Base-by-base conservation (phyloP, 1,140 invertebrate genomes). In the Lepidurus apus region DNA sequence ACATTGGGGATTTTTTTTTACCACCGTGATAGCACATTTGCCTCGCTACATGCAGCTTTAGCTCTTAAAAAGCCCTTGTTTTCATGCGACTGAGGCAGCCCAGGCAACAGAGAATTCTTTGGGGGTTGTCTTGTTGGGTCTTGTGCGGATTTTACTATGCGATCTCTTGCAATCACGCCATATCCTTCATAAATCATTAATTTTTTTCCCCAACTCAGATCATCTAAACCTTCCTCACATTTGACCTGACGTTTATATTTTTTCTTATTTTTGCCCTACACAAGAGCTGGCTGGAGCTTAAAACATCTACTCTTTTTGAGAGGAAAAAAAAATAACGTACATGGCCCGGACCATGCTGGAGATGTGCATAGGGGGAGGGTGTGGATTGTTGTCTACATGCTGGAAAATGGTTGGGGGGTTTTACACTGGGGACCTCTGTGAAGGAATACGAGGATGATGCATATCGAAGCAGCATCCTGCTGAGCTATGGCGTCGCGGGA, bases 111-210 rank as follows among this genome's bases (percentile, higher is more conserved):
- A 34, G 34, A 34, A 4, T 4, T 34, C 34, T 34, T 34, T 34
- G 34, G 34, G 34, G 34, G 34, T 34, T 34, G 34, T 34, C 34
- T 65, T 21, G 53, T 13, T 13, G 53, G 17, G 53, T 65, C 21
- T 65, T 65, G 53, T 65, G 53, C 21, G 21, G 21, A 65, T 65
- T 65, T 65, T 65, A 65, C 17, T 65, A 65, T 65, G 53, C 53
- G 53, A 65, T 65, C 53, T 65, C 53, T 65, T 65, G 53, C 53
- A 65, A 65, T 65, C 53, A 65, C 53, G 53, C 53, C 10, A 65
- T 13, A 65, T 65, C 53, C 53, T 65, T 65, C 53, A 65, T 65
- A 65, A 65, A 65, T 65, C 53, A 65, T 65, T 5, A 13, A 65
- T 21, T 65, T 65, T 65, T 65, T 65, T 13, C 13, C 21, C 53